Percentiles rank a stretch among this genome's conserved stretches.
phyloP scores from a whole-genome alignment of 2,888 invertebrate species.

The Dasysyrphus tricinctus region DNA sequence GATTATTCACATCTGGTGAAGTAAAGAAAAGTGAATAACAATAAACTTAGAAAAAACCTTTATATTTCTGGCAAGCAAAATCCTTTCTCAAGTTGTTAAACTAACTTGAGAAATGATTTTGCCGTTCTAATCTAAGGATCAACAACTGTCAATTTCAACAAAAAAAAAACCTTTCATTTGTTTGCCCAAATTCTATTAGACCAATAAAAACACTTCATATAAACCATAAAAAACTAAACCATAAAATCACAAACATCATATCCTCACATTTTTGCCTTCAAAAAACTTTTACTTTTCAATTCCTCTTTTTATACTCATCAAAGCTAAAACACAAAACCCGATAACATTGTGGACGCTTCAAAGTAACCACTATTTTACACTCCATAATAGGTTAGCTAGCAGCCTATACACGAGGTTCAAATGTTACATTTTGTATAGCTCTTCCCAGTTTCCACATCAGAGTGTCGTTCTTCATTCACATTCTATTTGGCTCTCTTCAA shows the following conservation, averaged over 20 bases:
- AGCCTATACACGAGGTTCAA: not conserved
- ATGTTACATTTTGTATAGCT: constrained; percentile 15
- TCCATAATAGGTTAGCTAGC: constrained; percentile 23
- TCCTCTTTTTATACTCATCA: constrained; percentile 37
- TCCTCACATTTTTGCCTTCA: not conserved
- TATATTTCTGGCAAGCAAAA: not conserved
- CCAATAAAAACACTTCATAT: not conserved
- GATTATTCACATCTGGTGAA: no score
- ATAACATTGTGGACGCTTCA: constrained; percentile 60
- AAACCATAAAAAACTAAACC: not conserved
- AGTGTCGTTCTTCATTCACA: constrained; percentile 40
- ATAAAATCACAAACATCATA: constrained; percentile 16
- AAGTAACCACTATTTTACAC: constrained; percentile 64
- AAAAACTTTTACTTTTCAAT: constrained; percentile 40
- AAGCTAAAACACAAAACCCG: constrained; percentile 64
- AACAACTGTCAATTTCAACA: not conserved
- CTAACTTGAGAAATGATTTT: no score
- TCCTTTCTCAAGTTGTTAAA: not conserved
- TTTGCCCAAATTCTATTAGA: not conserved
- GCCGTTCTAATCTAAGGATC: not conserved
- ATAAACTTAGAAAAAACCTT: no score
- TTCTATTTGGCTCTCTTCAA: constrained; percentile 26
- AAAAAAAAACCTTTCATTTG: not conserved
- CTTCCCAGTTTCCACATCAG: constrained; percentile 9
- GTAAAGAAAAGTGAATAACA: no score